These are phyloP conservation scores for Baryphthengus martii DNA, from an alignment of 2,113 vertebrate species.

Conservation along the genomic window DNA sequence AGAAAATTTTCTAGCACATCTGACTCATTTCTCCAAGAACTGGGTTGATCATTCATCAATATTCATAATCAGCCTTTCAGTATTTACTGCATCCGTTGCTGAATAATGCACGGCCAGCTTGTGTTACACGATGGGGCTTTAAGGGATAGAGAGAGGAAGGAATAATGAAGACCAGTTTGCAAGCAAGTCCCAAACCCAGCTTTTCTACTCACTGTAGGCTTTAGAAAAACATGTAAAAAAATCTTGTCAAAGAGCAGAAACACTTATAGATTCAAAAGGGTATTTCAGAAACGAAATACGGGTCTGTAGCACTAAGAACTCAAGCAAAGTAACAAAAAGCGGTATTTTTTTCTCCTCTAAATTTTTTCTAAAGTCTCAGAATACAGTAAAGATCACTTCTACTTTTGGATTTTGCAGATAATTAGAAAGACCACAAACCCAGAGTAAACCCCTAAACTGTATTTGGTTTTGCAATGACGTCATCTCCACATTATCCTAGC, in stretches of 20 bases:
- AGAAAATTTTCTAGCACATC: background rate
- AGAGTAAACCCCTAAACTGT: background rate
- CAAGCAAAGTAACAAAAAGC: background rate
- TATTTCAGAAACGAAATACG: background rate
- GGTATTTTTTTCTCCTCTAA: background rate
- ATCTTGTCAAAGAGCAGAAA: background rate
- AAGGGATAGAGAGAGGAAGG: background rate
- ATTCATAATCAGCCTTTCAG: background rate
- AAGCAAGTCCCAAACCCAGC: background rate
- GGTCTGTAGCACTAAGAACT: background rate
- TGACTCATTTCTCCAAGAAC: background rate
- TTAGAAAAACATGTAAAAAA: background rate
- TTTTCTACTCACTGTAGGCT: background rate
- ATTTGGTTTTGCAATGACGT: background rate
- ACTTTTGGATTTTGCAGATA: background rate
- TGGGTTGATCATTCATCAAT: background rate
- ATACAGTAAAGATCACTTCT: background rate
- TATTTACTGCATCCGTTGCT: background rate
- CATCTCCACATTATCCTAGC: accelerated
- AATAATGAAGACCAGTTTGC: background rate
- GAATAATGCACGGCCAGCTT: background rate
- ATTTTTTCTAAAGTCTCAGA: background rate
- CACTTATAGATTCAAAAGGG: background rate
- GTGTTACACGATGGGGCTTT: background rate
- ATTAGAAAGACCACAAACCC: background rate